Evolutionary conservation across 2,797 vertebrate genomes (phyloP).

Genomic region (Notamacropus eugenii): DNA sequence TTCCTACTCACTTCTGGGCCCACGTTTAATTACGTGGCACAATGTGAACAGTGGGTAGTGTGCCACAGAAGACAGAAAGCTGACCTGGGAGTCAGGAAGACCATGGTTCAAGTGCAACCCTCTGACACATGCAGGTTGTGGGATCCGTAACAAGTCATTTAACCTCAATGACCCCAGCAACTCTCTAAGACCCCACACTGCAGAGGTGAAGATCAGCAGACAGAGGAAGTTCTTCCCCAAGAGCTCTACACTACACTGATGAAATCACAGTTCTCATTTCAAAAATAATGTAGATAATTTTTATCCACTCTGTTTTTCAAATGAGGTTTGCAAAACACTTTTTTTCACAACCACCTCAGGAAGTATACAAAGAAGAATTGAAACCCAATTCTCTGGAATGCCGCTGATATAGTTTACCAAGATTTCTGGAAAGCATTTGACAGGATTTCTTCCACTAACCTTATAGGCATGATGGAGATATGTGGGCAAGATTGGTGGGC

Average conservation of each 20-base stretch:
- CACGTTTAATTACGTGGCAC: not conserved
- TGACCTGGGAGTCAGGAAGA: not conserved
- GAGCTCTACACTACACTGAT: not conserved
- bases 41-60: not conserved
- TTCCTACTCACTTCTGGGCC: not conserved
- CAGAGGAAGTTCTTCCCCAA: not conserved
- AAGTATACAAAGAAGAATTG: not conserved
- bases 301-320: not conserved
- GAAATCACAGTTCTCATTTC: not conserved
- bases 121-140: not conserved
- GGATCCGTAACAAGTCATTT: not conserved
- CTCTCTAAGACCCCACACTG: not conserved
- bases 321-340: not conserved
- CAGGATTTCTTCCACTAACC: not conserved
- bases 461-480: not conserved
- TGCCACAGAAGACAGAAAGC: not conserved
- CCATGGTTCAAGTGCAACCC: not conserved
- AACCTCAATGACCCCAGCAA: not conserved
- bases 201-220: not conserved
- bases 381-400: not conserved
- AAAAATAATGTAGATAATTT: not conserved
- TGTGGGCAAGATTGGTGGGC: not conserved
- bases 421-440: not conserved
- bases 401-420: not conserved
- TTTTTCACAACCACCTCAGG: not conserved